A percentile compares a stretch with the other conserved stretches of the same genome.
Evolutionary conservation across 2,888 invertebrate genomes (phyloP).

Genomic region (Agrochola lota): DNA sequence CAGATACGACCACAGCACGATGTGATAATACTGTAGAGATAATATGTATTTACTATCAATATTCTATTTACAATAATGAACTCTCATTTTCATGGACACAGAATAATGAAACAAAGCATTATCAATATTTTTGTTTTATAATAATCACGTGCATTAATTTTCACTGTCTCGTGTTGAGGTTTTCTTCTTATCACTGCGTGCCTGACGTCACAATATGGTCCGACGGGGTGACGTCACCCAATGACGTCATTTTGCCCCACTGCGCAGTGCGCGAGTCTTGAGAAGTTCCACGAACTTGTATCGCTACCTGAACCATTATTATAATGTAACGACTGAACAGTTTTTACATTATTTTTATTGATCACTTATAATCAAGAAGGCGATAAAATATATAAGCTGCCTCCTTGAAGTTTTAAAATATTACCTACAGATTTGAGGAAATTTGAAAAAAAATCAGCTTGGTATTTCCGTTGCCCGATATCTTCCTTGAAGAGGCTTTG

Average conservation of each 20-base stretch:
- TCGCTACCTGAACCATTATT: constrained; percentile 65
- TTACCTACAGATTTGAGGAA: constrained; percentile 45
- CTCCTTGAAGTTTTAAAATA: constrained; percentile 19
- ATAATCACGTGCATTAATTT: constrained; percentile 31
- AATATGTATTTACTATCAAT: constrained; percentile 20
- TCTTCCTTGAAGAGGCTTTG: constrained; percentile 46
- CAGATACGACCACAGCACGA: constrained; percentile 14
- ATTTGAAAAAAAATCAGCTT: constrained; percentile 30
- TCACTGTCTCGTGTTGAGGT: constrained; percentile 43
- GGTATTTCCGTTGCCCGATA: constrained; percentile 50
- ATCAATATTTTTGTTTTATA: constrained; percentile 14
- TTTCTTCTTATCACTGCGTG: constrained; percentile 63
- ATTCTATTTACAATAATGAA: constrained; percentile 13
- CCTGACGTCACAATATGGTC: constrained; percentile 78
- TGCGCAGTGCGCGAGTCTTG: constrained; percentile 69
- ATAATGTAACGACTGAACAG: constrained; percentile 60
- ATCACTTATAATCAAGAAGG: constrained; percentile 38
- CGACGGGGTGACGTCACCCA: constrained; percentile 82
- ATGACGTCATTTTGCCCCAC: constrained; percentile 78
- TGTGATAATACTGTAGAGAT: constrained; percentile 44
- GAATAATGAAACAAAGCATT: background rate
- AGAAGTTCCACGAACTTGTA: constrained; percentile 78
- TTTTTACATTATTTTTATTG: constrained; percentile 58
- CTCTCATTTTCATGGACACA: constrained; percentile 22
- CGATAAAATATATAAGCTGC: constrained; percentile 24